Evolutionary conservation across 2,113 vertebrate genomes (phyloP), one percentile per base, ranked within the genome.

Genomic region (Taxidea taxus): DNA sequence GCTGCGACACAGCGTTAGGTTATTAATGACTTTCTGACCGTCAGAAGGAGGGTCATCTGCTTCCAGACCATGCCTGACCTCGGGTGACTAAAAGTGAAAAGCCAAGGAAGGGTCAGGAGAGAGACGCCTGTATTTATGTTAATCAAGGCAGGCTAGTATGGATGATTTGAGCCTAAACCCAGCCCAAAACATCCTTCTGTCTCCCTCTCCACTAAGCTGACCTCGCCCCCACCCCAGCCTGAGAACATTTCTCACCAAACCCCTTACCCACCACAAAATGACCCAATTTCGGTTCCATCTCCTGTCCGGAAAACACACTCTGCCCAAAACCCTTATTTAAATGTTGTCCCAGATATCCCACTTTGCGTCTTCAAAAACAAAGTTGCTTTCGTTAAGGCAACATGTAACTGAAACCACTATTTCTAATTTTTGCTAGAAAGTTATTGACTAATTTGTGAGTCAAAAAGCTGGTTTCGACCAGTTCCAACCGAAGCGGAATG

Each of bases 381-480:
- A 75, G 42, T 75, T 29, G 34, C 70, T 92, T 95, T 81, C 78
- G 84, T 14, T 49, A 68, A 94, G 47, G 77, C 88, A 90, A 86
- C 74, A 66, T 97, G n/a, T 90, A 90, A 90, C 34, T 56, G 44
- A 77, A 95, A 70, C 66, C 37, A 34, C 15, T 8, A 86, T 68
- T 95, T 94, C 93, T 94, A 64, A 89, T 56, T 95, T 91, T 94
- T 94, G 95, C 97, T 95, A 85, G 60, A 97, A 87, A 70, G 37
- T 97, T 96, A 92, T 42, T 91, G 94, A 96, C 96, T 94, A 60
- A 97, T 86, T 80, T 90, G 92, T 78, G 62, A 93, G 89, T 95
- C 89, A 81, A 94, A 97, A 78, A 60, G 77, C 66, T 34, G 82
- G 70, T 64, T 85, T 75, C n/a, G 27, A 62, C 68, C 82, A 37